Conservation (phyloP, 2,888 invertebrate species). For the Lasiommata megera region DNA sequence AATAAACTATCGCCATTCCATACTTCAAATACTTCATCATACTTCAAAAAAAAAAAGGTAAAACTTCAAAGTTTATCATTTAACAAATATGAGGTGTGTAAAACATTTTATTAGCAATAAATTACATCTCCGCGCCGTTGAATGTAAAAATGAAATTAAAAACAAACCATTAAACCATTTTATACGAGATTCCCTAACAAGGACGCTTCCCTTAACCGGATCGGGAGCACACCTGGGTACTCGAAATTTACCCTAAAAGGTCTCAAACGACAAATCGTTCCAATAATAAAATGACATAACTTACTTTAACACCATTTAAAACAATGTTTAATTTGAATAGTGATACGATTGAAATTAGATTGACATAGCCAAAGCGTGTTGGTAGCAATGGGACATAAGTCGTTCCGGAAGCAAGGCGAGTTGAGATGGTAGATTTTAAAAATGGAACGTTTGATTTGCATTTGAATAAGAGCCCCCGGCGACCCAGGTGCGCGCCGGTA, state of each 20-base stretch:
- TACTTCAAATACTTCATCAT: not conserved
- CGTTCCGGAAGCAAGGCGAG: constrained; percentile 76
- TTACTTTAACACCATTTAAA: constrained; percentile 30
- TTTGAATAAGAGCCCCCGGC: constrained; percentile 80
- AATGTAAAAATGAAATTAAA: constrained; percentile 78
- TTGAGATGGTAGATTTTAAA: constrained; percentile 81
- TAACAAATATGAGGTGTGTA: constrained; percentile 24
- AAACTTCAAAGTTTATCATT: constrained; percentile 7
- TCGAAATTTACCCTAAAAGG: constrained; percentile 77
- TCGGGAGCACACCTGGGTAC: constrained; percentile 82
- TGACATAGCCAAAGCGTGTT: constrained; percentile 37
- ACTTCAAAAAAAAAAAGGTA: not conserved
- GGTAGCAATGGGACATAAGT: constrained; percentile 72
- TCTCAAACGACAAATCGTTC: constrained; percentile 66
- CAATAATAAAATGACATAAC: constrained; percentile 45
- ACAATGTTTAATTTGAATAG: constrained; percentile 29
- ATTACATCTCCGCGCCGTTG: constrained; percentile 64
- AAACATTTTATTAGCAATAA: constrained; percentile 65
- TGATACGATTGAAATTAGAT: constrained; percentile 42
- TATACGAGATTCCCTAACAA: constrained; percentile 78
- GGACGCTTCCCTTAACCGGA: constrained; percentile 80
- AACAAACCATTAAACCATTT: constrained; percentile 81
- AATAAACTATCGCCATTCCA: too few relatives aligned
- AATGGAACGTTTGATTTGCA: constrained; percentile 83
- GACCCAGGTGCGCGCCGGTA: constrained; percentile 77